Evolutionary conservation across 2,888 invertebrate genomes (phyloP).

Genomic region (Amorpha juglandis): DNA sequence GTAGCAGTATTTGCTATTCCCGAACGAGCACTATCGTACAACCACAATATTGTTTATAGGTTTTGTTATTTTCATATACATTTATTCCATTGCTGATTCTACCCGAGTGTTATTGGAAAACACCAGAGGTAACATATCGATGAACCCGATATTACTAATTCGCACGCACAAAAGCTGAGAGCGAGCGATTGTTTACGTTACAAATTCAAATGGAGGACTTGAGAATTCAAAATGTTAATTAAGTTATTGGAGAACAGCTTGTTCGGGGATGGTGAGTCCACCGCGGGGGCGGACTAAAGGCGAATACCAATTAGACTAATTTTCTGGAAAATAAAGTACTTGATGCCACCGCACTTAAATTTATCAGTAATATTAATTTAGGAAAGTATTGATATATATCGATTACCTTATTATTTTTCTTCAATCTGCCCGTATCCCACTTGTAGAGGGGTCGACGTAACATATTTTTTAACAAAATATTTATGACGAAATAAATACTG

Average conservation of each 20-base stretch:
- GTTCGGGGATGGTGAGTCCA: slow-evolving; percentile 42
- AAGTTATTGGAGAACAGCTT: slow-evolving; percentile 55
- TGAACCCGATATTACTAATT: slow-evolving; percentile 36
- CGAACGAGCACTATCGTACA: not conserved
- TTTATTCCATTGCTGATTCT: slow-evolving; percentile 15
- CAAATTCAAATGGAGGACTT: slow-evolving; percentile 55
- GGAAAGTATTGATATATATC: not conserved
- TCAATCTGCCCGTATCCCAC: too few species aligned
- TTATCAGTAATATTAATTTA: not conserved
- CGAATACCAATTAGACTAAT: slow-evolving; percentile 43
- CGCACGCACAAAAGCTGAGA: slow-evolving; percentile 37
- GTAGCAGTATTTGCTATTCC: not conserved
- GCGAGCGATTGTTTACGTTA: slow-evolving; percentile 50
- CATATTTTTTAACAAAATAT: too few species aligned
- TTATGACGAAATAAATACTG: too few species aligned
- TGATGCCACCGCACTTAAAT: not conserved
- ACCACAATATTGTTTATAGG: slow-evolving; percentile 12
- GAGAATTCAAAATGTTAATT: slow-evolving; percentile 62
- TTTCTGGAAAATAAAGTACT: slow-evolving; percentile 18
- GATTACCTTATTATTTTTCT: not conserved
- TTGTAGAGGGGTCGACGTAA: too few species aligned
- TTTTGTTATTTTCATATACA: slow-evolving; percentile 5
- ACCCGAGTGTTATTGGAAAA: slow-evolving; percentile 15
- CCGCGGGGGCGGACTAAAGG: slow-evolving; percentile 38
- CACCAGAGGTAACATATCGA: slow-evolving; percentile 20